These are phyloP conservation scores for Halichoerus grypus DNA, from an alignment of 2,113 vertebrate genomes.

Conservation along the genomic window DNA sequence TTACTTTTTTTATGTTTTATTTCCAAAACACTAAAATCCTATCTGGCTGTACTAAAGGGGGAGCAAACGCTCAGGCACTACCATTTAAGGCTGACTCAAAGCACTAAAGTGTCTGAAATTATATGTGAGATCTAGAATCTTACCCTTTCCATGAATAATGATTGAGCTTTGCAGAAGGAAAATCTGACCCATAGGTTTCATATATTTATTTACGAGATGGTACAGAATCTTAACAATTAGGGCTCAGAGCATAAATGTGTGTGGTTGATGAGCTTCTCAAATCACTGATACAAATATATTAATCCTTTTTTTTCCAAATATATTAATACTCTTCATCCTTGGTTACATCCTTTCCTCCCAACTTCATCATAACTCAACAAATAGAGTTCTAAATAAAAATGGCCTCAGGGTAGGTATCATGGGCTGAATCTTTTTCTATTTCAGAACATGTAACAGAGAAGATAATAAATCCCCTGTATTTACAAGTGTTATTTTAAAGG, in stretches of 20 bases:
- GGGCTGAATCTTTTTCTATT: constrained; percentile 11
- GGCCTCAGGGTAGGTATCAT: neutral
- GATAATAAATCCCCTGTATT: neutral
- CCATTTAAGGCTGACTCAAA: constrained; percentile 56
- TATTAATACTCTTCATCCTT: neutral
- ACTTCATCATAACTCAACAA: constrained; percentile 14
- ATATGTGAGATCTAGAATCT: constrained; percentile 33
- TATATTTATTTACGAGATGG: constrained; percentile 50
- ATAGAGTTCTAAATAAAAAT: constrained; percentile 50
- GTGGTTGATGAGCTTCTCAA: constrained; percentile 17
- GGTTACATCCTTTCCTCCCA: neutral
- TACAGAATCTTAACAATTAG: constrained; percentile 45
- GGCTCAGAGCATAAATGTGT: neutral
- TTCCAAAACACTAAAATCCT: constrained; percentile 57
- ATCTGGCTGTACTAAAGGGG: constrained; percentile 58
- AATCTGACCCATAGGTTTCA: constrained; percentile 63
- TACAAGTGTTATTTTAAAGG: constrained; percentile 26
- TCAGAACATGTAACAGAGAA: neutral
- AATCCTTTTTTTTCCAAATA: neutral
- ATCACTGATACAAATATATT: constrained; percentile 35
- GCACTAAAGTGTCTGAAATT: constrained; percentile 61
- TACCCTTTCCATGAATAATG: constrained; percentile 55
- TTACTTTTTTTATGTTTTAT: constrained; percentile 74
- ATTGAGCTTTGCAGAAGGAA: constrained; percentile 47
- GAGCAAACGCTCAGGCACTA: neutral